A percentile compares a stretch with the other conserved stretches of the same genome.
phyloP scores from a whole-genome alignment of 1,140 invertebrate genomes.

The Theocolax elegans region DNA sequence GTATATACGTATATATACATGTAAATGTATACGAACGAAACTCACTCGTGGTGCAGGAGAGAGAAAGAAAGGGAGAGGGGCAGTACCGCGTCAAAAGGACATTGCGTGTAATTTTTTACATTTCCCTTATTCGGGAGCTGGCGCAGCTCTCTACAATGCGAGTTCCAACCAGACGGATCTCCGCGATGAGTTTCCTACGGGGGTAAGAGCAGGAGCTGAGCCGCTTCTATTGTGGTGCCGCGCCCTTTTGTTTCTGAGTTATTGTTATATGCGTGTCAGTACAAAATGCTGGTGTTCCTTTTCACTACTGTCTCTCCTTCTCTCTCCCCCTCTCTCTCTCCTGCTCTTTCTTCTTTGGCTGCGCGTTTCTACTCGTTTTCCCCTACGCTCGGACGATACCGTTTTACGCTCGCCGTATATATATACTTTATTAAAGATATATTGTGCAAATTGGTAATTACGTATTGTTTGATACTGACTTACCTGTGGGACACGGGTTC shows the following conservation, averaged over 20 bases:
- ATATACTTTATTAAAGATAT: too few species aligned
- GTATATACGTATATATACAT: too few species aligned
- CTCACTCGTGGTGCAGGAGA: too few species aligned
- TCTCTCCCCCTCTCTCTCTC: not conserved
- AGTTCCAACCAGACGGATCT: slow-evolving; percentile 17
- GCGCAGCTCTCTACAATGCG: not conserved
- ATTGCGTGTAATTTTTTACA: slow-evolving; percentile 32
- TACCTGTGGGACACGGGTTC: too few species aligned
- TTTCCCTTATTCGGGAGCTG: slow-evolving; percentile 10
- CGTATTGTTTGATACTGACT: too few species aligned
- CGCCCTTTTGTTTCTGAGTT: slow-evolving; percentile 26
- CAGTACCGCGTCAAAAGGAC: slow-evolving; percentile 21
- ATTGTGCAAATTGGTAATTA: too few species aligned
- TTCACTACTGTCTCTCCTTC: not conserved
- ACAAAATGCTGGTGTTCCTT: slow-evolving; percentile 24
- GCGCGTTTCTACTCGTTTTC: not conserved
- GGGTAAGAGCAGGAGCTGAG: not conserved
- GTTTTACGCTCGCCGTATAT: too few species aligned
- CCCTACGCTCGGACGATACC: too few species aligned
- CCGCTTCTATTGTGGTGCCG: slow-evolving; percentile 11
- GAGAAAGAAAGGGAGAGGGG: too few species aligned
- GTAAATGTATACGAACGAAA: too few species aligned
- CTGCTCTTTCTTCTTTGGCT: not conserved
- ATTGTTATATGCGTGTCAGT: slow-evolving; percentile 34
- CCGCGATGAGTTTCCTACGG: slow-evolving; percentile 19